A percentile compares a stretch with the other conserved stretches of the same genome.
Conservation (phyloP, 2,888 invertebrate species). For the Amphiduros pacificus region DNA sequence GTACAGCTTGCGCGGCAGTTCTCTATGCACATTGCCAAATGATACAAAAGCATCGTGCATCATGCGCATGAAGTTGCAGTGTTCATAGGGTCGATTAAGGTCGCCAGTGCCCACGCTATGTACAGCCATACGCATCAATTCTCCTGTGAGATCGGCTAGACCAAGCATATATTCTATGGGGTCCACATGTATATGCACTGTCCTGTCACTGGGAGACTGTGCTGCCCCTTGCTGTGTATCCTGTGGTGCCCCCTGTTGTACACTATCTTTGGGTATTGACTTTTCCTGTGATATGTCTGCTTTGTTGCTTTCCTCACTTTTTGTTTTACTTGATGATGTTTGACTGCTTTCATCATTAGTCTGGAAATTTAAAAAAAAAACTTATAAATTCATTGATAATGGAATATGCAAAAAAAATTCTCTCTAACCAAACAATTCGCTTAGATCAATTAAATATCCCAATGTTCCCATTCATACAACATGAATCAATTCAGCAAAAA, state of each 20-base stretch:
- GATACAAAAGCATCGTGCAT: slow-evolving; percentile 64
- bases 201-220: too few relatives aligned
- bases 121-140: slow-evolving; percentile 86
- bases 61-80: slow-evolving; percentile 72
- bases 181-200: slow-evolving; percentile 49
- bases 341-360: background rate
- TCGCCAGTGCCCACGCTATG: slow-evolving; percentile 73
- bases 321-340: background rate
- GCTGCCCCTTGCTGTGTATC: too few relatives aligned
- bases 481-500: too few relatives aligned
- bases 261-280: background rate
- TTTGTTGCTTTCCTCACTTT: background rate
- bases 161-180: slow-evolving; percentile 72
- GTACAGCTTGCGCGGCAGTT: slow-evolving; percentile 72
- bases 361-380: too few relatives aligned
- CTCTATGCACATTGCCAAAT: slow-evolving; percentile 65
- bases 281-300: background rate
- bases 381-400: too few relatives aligned
- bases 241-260: background rate
- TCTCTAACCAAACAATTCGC: too few relatives aligned
- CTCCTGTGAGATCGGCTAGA: slow-evolving; percentile 84
- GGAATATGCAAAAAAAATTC: too few relatives aligned
- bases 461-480: too few relatives aligned
- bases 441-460: too few relatives aligned
- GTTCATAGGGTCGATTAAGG: slow-evolving; percentile 68